Percentiles rank a stretch among this genome's conserved stretches.
phyloP scores from a whole-genome alignment of 2,113 vertebrate species.

The Mixornis gularis region DNA sequence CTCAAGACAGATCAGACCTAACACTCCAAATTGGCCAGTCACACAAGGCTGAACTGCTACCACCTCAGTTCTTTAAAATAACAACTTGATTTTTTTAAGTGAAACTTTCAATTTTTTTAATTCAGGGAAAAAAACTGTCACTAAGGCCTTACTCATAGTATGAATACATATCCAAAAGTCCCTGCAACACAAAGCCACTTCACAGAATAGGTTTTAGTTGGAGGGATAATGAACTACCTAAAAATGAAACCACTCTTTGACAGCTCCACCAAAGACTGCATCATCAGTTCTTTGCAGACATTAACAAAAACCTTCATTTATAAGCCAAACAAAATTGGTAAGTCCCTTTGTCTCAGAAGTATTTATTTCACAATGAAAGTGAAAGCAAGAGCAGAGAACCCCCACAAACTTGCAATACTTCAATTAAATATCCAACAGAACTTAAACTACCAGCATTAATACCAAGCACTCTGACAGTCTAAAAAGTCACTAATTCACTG shows the following conservation, averaged over 20 bases:
- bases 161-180: background rate
- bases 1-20: background rate
- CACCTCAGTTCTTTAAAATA: background rate
- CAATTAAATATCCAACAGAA: background rate
- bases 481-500: background rate
- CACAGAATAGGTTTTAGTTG: background rate
- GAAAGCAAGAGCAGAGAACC: background rate
- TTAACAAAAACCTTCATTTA: background rate
- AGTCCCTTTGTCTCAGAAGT: background rate
- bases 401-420: background rate
- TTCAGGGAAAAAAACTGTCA: background rate
- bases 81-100: background rate
- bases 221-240: background rate
- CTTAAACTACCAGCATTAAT: background rate
- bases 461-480: fast-evolving
- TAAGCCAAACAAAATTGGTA: background rate
- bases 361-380: background rate
- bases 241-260: background rate
- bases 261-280: background rate
- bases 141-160: background rate
- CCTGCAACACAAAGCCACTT: background rate
- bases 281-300: background rate
- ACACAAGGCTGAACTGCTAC: background rate
- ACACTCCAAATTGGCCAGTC: background rate
- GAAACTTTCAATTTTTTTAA: background rate